phyloP scores from a whole-genome alignment of 2,888 invertebrate species.

The Lasiommata megera region DNA sequence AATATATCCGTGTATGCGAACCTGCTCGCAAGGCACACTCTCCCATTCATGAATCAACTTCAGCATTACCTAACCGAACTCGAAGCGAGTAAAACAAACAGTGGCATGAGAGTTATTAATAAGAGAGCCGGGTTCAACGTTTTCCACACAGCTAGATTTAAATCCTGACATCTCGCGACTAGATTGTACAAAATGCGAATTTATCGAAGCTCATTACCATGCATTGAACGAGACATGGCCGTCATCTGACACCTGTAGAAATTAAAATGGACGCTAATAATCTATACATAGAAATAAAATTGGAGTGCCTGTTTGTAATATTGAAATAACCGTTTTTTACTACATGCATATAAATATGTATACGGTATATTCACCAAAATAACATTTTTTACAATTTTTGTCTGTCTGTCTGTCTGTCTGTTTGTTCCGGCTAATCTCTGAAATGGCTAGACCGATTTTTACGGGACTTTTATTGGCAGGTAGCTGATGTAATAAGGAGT shows the following conservation, averaged over 20 bases:
- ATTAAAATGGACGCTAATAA: conserved; percentile 13
- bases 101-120: conserved; percentile 74
- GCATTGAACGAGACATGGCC: conserved; percentile 8
- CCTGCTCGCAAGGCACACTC: conserved; percentile 55
- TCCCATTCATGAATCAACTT: conserved; percentile 80
- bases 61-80: conserved; percentile 73
- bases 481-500: no score
- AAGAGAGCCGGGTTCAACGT: conserved; percentile 77
- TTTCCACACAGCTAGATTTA: conserved; percentile 60
- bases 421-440: no score
- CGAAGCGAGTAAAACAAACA: conserved; percentile 72
- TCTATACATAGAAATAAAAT: not conserved
- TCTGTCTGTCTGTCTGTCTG: no score
- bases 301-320: no score
- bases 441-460: no score
- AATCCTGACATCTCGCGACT: conserved; percentile 51
- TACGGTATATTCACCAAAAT: no score
- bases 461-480: no score
- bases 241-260: conserved; percentile 1
- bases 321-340: no score
- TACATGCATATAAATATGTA: no score
- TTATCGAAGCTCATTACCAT: conserved; percentile 28
- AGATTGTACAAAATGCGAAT: conserved; percentile 45
- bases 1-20: conserved; percentile 64
- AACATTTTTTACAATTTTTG: no score